Percentiles rank a stretch among this genome's conserved stretches.
phyloP scores from a whole-genome alignment of 1,140 invertebrate genomes.

The Parasteatoda tepidariorum region DNA sequence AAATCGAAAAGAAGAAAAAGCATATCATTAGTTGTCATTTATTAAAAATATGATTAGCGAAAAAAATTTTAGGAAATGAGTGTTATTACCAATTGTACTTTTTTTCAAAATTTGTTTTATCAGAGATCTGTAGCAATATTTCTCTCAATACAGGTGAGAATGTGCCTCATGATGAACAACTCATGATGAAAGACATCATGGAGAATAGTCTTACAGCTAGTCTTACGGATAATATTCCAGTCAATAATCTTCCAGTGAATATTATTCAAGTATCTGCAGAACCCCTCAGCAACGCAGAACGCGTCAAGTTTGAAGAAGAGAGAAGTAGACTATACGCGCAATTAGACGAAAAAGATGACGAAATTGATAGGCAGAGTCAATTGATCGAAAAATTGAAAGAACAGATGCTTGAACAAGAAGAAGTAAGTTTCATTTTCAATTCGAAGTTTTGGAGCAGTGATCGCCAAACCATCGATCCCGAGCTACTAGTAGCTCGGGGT shows the following conservation, averaged over 20 bases:
- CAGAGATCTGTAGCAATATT: too few species aligned
- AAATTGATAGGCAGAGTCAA: constrained; percentile 98
- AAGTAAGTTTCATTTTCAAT: too few species aligned
- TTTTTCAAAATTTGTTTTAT: too few species aligned
- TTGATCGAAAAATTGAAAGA: constrained; percentile 97
- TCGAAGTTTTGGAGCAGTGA: too few species aligned
- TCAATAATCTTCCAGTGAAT: constrained; percentile 8
- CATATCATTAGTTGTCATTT: too few species aligned
- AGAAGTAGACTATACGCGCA: constrained; percentile 93
- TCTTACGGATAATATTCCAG: constrained; percentile 45
- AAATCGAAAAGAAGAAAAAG: too few species aligned
- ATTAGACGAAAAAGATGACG: constrained; percentile 99
- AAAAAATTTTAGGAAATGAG: too few species aligned
- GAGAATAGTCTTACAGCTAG: constrained; percentile 67
- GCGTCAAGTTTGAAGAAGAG: constrained; percentile 82
- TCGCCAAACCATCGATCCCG: too few species aligned
- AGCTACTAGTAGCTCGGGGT: too few species aligned
- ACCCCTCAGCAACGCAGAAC: constrained; percentile 74
- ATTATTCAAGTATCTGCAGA: constrained; percentile 69
- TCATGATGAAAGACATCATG: constrained; percentile 77
- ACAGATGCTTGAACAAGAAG: constrained; percentile 97
- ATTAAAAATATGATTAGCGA: too few species aligned
- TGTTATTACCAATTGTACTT: too few species aligned
- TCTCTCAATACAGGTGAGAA: constrained; percentile 78
- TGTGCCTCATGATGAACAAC: constrained; percentile 91